phyloP scores from a whole-genome alignment of 2,113 vertebrate species.

The Callipepla squamata region DNA sequence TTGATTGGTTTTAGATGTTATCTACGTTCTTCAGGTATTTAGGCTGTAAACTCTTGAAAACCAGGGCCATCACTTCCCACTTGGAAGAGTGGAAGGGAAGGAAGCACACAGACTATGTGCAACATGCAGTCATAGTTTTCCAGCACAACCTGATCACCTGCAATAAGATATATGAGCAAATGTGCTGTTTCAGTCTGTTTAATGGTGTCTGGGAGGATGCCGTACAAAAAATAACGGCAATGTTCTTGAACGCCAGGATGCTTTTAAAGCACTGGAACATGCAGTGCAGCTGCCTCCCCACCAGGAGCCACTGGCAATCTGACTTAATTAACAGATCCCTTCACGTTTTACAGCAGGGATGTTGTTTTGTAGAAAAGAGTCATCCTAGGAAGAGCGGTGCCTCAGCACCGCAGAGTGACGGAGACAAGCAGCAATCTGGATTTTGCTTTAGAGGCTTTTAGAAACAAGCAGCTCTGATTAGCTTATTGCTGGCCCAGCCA shows the following conservation, averaged over 20 bases:
- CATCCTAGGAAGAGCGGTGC: neutral
- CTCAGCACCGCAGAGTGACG: neutral
- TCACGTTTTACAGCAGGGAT: neutral
- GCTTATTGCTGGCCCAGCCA: neutral
- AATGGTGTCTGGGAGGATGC: neutral
- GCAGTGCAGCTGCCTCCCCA: constrained; percentile 16
- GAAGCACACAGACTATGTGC: fast-evolving
- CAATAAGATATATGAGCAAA: fast-evolving
- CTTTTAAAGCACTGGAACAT: constrained; percentile 12
- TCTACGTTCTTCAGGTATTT: neutral
- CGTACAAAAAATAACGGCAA: neutral
- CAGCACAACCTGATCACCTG: neutral
- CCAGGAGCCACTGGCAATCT: constrained; percentile 19
- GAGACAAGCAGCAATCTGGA: neutral
- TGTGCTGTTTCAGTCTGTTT: fast-evolving
- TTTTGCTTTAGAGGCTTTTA: neutral
- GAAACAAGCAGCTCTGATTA: constrained; percentile 6
- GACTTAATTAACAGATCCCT: constrained; percentile 13
- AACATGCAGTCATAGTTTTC: fast-evolving
- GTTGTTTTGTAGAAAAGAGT: neutral
- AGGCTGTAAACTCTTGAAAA: neutral
- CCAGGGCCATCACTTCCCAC: neutral
- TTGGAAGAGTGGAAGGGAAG: neutral
- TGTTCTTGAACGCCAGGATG: neutral
- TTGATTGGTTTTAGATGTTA: neutral